A percentile compares a stretch with the other conserved stretches of the same genome.
Evolutionary conservation across 2,888 invertebrate genomes (phyloP).

Genomic region (Pachliopta kotzebuea): DNA sequence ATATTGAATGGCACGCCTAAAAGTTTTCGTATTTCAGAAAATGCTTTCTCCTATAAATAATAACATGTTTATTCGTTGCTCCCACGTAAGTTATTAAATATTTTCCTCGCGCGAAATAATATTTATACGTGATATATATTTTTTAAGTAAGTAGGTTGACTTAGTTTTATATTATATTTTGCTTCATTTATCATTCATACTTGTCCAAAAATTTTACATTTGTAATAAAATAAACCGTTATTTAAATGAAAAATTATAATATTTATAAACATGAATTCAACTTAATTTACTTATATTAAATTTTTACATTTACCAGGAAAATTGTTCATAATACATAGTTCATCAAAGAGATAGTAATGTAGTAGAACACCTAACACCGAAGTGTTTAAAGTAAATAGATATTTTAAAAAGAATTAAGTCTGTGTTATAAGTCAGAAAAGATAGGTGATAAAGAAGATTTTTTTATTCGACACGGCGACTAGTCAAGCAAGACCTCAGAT

Average conservation of each 20-base stretch:
- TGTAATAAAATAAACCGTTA: not conserved
- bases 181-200: slow-evolving; percentile 64
- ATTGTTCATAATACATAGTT: too few relatives aligned
- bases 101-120: slow-evolving; percentile 21
- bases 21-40: slow-evolving; percentile 36
- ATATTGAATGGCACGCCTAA: slow-evolving; percentile 42
- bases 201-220: not conserved
- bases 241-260: not conserved
- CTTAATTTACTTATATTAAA: not conserved
- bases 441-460: too few relatives aligned
- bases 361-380: too few relatives aligned
- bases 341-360: too few relatives aligned
- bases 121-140: slow-evolving; percentile 14
- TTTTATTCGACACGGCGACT: too few relatives aligned
- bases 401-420: too few relatives aligned
- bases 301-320: too few relatives aligned
- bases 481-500: too few relatives aligned
- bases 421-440: too few relatives aligned
- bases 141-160: slow-evolving; percentile 49
- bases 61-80: slow-evolving; percentile 19
- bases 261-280: not conserved
- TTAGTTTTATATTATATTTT: slow-evolving; percentile 41
- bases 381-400: too few relatives aligned
- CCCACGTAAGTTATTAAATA: slow-evolving; percentile 53
- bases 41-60: slow-evolving; percentile 34